Conservation (phyloP, 2,888 invertebrate species). For the Tetragonula carbonaria region DNA sequence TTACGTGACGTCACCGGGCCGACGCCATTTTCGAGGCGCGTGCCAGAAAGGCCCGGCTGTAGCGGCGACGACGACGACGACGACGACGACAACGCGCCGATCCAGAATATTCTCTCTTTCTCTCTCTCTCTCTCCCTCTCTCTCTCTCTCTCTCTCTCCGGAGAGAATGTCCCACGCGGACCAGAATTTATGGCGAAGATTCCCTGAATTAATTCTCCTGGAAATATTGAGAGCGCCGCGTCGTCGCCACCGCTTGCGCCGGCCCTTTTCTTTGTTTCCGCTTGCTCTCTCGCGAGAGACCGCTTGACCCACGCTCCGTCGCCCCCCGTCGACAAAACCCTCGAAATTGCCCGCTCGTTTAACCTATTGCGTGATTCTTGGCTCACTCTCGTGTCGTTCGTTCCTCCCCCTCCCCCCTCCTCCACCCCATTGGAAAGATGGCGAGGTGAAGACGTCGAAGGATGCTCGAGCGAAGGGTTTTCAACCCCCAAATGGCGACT, state of each 20-base stretch:
- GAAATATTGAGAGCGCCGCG: conserved; percentile 46
- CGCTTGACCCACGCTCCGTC: conserved; percentile 28
- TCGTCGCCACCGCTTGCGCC: neutral
- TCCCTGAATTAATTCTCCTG: conserved; percentile 59
- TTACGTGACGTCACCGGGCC: conserved; percentile 79
- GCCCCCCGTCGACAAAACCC: neutral
- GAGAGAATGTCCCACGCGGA: conserved; percentile 63
- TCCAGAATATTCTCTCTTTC: conserved; percentile 57
- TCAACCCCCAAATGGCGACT: neutral
- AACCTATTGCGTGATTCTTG: neutral
- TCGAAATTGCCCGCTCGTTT: neutral
- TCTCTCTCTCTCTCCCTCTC: too few relatives aligned
- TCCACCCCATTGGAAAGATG: neutral
- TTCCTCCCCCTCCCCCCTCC: neutral
- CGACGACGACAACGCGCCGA: conserved; percentile 16
- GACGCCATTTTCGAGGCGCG: conserved; percentile 83
- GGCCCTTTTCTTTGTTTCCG: conserved; percentile 41
- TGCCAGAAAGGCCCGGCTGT: conserved; percentile 75
- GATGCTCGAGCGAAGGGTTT: neutral
- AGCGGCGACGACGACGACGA: conserved; percentile 17
- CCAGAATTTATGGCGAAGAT: conserved; percentile 63
- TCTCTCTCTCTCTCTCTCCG: conserved; percentile 29
- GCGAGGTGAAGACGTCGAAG: neutral
- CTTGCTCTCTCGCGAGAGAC: neutral
- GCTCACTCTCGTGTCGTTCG: neutral